These are phyloP conservation scores for Scolanthus callimorphus DNA, from an alignment of 92 coral and sea anemone genomes.

Conservation along the genomic window DNA sequence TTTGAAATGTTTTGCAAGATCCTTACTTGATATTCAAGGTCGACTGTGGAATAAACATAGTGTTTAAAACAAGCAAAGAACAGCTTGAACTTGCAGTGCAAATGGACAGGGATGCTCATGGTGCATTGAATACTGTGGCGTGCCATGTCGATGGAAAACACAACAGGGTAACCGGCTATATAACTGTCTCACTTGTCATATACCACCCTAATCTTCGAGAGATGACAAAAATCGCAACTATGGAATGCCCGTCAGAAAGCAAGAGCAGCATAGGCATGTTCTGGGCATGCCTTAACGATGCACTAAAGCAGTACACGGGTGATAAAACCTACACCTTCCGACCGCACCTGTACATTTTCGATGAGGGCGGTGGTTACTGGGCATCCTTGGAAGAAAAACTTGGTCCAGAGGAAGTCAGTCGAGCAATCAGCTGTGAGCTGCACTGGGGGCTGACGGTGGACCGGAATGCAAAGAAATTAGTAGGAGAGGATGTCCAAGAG, in stretches of 20 bases:
- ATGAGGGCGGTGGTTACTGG: constrained; percentile 67
- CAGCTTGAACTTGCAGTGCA: too few species aligned
- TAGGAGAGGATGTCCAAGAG: background rate
- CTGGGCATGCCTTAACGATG: constrained; percentile 35
- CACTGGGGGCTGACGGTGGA: constrained; percentile 60
- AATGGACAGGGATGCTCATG: too few species aligned
- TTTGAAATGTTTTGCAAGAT: too few species aligned
- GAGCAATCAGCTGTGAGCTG: constrained; percentile 53
- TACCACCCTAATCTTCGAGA: constrained; percentile 56
- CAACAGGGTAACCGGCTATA: too few species aligned
- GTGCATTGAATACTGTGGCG: too few species aligned
- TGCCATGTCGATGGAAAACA: too few species aligned
- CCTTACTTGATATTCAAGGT: too few species aligned
- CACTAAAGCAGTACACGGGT: constrained; percentile 22
- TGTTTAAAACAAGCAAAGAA: too few species aligned
- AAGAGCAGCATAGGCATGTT: constrained; percentile 39
- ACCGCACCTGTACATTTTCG: constrained; percentile 48
- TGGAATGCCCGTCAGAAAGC: constrained; percentile 44
- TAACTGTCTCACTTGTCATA: too few species aligned
- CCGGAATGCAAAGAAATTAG: too few species aligned
- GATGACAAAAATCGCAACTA: constrained; percentile 51
- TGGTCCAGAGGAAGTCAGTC: constrained; percentile 32
- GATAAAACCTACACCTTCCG: constrained; percentile 38
- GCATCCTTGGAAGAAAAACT: constrained; percentile 48
- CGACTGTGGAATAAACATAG: too few species aligned